These are phyloP conservation scores for Sarcophaga variegata DNA, from an alignment of 2,888 invertebrate species.

Conservation along the genomic window DNA sequence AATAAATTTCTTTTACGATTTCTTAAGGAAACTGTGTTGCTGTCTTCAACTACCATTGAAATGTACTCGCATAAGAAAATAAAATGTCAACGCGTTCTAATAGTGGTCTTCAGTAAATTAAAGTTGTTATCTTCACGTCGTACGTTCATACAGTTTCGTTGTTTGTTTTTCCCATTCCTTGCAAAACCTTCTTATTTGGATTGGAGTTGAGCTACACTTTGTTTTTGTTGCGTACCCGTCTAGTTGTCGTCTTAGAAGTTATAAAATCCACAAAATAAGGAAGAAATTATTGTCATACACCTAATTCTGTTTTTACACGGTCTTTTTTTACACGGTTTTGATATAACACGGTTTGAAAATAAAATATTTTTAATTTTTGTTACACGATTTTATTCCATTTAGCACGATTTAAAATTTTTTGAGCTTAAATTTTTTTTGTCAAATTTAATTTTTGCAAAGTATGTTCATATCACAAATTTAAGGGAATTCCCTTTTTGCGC, in stretches of 20 bases:
- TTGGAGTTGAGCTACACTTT: background rate
- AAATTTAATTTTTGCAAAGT: too few relatives aligned
- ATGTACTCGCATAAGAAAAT: background rate
- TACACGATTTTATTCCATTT: too few relatives aligned
- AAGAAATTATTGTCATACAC: slow-evolving; percentile 54
- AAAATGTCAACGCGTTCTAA: background rate
- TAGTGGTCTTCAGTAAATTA: background rate
- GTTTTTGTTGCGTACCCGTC: background rate
- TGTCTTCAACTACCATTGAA: background rate
- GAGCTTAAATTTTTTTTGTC: too few relatives aligned
- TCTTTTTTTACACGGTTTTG: too few relatives aligned
- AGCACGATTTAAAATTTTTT: too few relatives aligned
- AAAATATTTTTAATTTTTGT: too few relatives aligned
- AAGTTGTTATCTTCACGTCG: background rate
- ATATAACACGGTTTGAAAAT: too few relatives aligned
- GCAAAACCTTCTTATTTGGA: background rate
- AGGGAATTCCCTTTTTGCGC: too few relatives aligned
- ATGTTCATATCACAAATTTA: too few relatives aligned
- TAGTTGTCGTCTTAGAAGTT: slow-evolving; percentile 50
- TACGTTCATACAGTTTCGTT: background rate
- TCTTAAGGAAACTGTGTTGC: background rate
- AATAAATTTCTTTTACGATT: too few relatives aligned
- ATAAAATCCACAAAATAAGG: slow-evolving; percentile 51
- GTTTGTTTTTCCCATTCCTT: background rate
- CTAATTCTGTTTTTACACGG: too few relatives aligned